Evolutionary conservation across 2,797 vertebrate genomes (phyloP).

Genomic region (Heteromormyrus szaboi): DNA sequence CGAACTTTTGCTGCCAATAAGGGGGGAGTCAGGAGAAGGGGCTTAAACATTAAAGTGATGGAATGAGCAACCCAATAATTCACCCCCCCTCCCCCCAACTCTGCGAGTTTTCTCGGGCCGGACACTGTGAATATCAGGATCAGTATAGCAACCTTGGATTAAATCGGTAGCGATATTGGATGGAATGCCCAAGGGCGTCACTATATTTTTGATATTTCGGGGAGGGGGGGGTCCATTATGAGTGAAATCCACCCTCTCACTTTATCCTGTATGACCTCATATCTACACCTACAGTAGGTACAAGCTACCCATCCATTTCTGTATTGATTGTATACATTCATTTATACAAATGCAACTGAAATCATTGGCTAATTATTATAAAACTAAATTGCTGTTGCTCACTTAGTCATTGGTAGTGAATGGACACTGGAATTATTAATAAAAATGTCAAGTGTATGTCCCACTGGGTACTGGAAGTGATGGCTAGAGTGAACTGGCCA

Average conservation of each 20-base stretch:
- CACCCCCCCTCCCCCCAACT: too few relatives aligned
- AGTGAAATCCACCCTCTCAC: background rate
- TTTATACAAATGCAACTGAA: background rate
- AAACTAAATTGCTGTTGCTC: background rate
- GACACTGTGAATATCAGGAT: background rate
- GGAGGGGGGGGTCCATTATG: background rate
- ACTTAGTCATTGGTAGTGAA: background rate
- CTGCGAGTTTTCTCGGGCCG: too few relatives aligned
- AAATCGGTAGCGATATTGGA: background rate
- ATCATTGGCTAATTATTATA: background rate
- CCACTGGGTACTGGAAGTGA: background rate
- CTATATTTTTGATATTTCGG: background rate
- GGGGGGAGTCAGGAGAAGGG: background rate
- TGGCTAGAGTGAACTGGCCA: background rate
- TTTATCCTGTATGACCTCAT: background rate
- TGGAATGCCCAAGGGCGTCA: background rate
- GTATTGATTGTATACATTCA: background rate
- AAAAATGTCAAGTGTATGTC: background rate
- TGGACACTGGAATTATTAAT: background rate
- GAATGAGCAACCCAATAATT: background rate
- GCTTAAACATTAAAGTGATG: background rate
- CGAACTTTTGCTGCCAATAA: background rate
- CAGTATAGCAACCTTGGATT: background rate
- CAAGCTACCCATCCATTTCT: background rate
- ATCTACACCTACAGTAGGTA: background rate